Conservation (phyloP, 2,888 invertebrate species). For the Physocephala rufipes region DNA sequence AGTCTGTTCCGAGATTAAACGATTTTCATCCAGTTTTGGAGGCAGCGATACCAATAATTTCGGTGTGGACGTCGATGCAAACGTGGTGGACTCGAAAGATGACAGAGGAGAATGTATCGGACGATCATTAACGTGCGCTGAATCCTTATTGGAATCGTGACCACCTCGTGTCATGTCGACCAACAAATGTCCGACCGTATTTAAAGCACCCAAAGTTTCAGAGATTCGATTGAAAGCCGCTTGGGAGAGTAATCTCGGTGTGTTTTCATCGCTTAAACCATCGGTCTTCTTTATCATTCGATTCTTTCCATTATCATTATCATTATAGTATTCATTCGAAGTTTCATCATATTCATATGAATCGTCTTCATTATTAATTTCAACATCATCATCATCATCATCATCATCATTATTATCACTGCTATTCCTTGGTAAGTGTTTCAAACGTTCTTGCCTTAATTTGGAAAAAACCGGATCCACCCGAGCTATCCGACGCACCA, state of each 20-base stretch:
- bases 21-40: slow-evolving; percentile 43
- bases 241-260: slow-evolving; percentile 70
- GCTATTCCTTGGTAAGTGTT: slow-evolving; percentile 17
- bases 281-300: slow-evolving; percentile 24
- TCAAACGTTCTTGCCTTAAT: slow-evolving; percentile 27
- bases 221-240: slow-evolving; percentile 73
- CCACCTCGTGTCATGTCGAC: slow-evolving; percentile 79
- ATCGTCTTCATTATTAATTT: slow-evolving; percentile 39
- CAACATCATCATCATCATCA: slow-evolving; percentile 25
- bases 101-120: not conserved
- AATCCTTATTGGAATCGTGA: slow-evolving; percentile 38
- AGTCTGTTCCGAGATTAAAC: slow-evolving; percentile 46
- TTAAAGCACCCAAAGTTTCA: slow-evolving; percentile 79
- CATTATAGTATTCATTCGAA: slow-evolving; percentile 57
- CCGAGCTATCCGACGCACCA: slow-evolving; percentile 18
- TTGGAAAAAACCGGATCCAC: slow-evolving; percentile 22
- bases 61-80: slow-evolving; percentile 39
- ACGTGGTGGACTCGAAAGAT: slow-evolving; percentile 17
- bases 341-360: slow-evolving; percentile 45
- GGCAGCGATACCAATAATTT: slow-evolving; percentile 42
- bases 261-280: slow-evolving; percentile 55
- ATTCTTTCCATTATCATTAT: slow-evolving; percentile 51
- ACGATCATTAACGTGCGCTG: not conserved
- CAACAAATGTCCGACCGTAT: slow-evolving; percentile 85
- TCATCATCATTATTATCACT: slow-evolving; percentile 20